Percentiles rank a stretch among this genome's conserved stretches.
These are phyloP conservation scores for Stenurella melanura DNA, from an alignment of 2,888 invertebrate genomes.

Conservation along the genomic window DNA sequence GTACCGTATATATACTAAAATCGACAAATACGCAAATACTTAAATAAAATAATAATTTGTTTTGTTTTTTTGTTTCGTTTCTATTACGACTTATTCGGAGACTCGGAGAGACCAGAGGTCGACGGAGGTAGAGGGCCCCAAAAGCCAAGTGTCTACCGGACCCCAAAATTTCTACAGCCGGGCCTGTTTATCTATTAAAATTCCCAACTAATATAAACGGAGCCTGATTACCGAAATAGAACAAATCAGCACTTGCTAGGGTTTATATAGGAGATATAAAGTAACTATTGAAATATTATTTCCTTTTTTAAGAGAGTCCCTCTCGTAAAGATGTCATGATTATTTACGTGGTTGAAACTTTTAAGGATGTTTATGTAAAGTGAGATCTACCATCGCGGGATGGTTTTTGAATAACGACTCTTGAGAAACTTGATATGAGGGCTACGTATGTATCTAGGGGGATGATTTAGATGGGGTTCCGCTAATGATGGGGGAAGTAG, in stretches of 20 bases:
- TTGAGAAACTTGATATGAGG: conserved; percentile 28
- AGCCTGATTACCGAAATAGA: conserved; percentile 25
- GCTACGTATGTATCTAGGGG: conserved; percentile 27
- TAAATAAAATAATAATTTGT: too few species aligned
- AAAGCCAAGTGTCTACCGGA: too few species aligned
- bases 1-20: too few species aligned
- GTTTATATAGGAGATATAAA: conserved; percentile 18
- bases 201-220: conserved; percentile 18
- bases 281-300: conserved; percentile 31
- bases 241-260: conserved; percentile 29
- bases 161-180: too few species aligned
- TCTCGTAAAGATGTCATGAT: conserved; percentile 18
- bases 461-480: conserved; percentile 26
- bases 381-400: conserved; percentile 12
- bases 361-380: conserved; percentile 36
- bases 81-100: too few species aligned
- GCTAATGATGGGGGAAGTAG: conserved; percentile 25
- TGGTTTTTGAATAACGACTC: conserved; percentile 35
- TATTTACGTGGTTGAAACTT: conserved; percentile 21
- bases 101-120: too few species aligned
- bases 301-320: conserved; percentile 13
- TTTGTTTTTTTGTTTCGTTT: too few species aligned
- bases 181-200: too few species aligned
- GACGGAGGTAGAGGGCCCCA: too few species aligned
- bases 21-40: too few species aligned